phyloP scores from a whole-genome alignment of 2,113 vertebrate genomes.

The Gallinago media region DNA sequence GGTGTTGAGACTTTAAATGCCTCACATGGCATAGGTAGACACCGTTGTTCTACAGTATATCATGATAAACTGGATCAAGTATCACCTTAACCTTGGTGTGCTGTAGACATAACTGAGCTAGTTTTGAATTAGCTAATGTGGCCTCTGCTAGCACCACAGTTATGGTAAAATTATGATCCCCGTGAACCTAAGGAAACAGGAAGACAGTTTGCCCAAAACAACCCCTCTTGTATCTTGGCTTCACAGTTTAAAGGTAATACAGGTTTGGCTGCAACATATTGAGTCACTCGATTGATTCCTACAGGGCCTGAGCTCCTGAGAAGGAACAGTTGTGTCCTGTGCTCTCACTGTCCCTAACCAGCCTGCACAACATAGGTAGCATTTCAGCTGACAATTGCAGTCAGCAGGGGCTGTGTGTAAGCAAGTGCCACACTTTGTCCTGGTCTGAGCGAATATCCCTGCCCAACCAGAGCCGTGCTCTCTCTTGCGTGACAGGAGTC shows the following conservation, averaged over 20 bases:
- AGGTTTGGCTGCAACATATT: background rate
- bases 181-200: background rate
- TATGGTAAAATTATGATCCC: background rate
- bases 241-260: background rate
- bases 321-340: background rate
- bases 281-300: background rate
- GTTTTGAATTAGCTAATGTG: background rate
- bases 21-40: background rate
- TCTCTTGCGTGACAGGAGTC: fast-evolving
- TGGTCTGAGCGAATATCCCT: background rate
- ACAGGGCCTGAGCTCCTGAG: background rate
- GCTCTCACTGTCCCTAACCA: background rate
- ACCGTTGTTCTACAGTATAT: background rate
- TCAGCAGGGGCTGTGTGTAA: background rate
- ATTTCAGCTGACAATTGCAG: background rate
- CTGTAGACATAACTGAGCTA: background rate
- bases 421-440: background rate
- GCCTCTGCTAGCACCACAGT: background rate
- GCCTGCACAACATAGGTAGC: background rate
- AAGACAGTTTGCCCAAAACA: background rate
- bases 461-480: background rate
- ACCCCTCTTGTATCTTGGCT: background rate
- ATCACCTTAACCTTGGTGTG: background rate
- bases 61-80: background rate
- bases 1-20: background rate